phyloP scores from a whole-genome alignment of 2,113 vertebrate species.

The Addax nasomaculatus region DNA sequence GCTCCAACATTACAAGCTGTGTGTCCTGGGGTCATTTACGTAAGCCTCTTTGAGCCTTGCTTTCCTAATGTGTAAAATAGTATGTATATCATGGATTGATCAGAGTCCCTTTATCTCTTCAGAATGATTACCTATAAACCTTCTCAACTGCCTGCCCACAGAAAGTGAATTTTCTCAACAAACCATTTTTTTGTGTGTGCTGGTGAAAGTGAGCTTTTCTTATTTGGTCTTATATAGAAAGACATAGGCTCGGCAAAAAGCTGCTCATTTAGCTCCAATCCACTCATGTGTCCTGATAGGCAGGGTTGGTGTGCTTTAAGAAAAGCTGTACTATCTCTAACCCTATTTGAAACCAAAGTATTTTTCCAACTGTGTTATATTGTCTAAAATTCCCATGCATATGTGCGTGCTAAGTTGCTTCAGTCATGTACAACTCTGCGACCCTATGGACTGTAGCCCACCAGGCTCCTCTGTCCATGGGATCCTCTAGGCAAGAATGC shows the following conservation, averaged over 20 bases:
- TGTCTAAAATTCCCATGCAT: background rate
- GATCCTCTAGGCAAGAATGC: background rate
- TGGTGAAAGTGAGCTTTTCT: background rate
- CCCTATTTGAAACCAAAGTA: background rate
- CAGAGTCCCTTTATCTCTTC: background rate
- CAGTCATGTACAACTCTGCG: background rate
- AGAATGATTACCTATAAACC: background rate
- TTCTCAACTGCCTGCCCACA: background rate
- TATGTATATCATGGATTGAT: background rate
- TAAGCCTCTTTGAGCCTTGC: background rate
- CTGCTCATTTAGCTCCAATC: background rate
- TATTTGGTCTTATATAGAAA: background rate
- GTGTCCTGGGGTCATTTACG: background rate
- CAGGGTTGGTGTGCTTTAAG: background rate
- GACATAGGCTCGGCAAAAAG: background rate
- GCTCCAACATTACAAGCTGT: background rate
- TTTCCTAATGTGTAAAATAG: background rate
- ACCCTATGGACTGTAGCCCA: background rate
- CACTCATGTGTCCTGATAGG: background rate
- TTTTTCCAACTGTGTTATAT: background rate
- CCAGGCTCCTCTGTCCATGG: background rate
- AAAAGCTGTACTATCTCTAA: background rate
- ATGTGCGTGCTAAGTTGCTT: background rate
- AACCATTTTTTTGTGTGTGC: background rate
- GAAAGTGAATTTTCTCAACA: conserved; percentile 11